A percentile compares a stretch with the other conserved stretches of the same genome.
Conservation (phyloP, 1,140 invertebrate genomes). For the Cephus cinctus region DNA sequence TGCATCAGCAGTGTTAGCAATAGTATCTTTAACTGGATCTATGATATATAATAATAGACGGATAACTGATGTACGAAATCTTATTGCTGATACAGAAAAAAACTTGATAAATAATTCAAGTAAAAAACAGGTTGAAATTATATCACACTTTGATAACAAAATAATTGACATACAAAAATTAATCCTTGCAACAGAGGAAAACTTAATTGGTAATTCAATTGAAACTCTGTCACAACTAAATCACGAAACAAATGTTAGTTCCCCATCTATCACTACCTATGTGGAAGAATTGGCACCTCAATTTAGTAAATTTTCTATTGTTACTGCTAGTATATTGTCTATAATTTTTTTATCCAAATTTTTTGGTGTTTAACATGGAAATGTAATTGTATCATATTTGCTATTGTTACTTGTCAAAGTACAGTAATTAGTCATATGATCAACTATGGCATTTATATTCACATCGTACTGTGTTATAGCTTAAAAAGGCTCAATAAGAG, state of each 20-base stretch:
- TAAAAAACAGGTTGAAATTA: slow-evolving; percentile 9
- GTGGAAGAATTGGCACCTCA: slow-evolving; percentile 15
- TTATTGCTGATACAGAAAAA: slow-evolving; percentile 29
- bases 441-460: too few relatives aligned
- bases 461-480: too few relatives aligned
- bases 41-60: slow-evolving; percentile 47
- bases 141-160: background rate
- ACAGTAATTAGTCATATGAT: too few relatives aligned
- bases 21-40: slow-evolving; percentile 42
- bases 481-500: too few relatives aligned
- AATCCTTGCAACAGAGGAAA: background rate
- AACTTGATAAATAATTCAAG: slow-evolving; percentile 28
- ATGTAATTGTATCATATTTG: too few relatives aligned
- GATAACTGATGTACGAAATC: slow-evolving; percentile 34
- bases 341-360: too few relatives aligned
- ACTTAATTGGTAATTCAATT: background rate
- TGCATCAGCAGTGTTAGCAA: slow-evolving; percentile 38
- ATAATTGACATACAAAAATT: background rate
- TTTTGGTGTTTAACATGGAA: too few relatives aligned
- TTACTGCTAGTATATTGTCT: too few relatives aligned
- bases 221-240: background rate
- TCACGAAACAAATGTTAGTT: slow-evolving; percentile 2
- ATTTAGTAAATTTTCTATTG: slow-evolving; percentile 18
- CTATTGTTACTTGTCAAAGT: too few relatives aligned
- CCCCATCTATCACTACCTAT: slow-evolving; percentile 18